These are phyloP conservation scores for Melipona bicolor DNA, from an alignment of 2,888 invertebrate genomes.

Conservation along the genomic window DNA sequence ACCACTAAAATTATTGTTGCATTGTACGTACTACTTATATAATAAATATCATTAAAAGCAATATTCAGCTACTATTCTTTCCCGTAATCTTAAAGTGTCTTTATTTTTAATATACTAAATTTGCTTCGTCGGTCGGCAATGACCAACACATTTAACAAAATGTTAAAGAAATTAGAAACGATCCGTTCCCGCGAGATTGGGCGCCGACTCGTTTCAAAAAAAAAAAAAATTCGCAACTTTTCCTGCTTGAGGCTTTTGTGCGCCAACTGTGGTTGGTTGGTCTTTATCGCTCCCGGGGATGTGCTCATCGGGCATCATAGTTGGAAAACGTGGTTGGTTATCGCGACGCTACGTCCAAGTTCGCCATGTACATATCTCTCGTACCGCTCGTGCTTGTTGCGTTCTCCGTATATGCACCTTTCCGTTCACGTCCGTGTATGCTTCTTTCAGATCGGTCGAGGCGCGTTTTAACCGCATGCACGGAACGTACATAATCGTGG, in stretches of 20 bases:
- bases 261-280: conserved; percentile 1
- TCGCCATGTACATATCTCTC: conserved; percentile 20
- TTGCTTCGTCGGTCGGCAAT: too few species aligned
- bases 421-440: background rate
- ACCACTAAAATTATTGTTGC: too few species aligned
- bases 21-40: too few species aligned
- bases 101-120: too few species aligned
- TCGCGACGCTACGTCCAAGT: conserved; percentile 31
- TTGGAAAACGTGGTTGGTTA: conserved; percentile 51
- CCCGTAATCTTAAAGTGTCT: too few species aligned
- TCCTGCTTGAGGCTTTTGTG: background rate
- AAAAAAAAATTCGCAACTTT: background rate
- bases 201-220: too few species aligned
- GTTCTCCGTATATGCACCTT: background rate
- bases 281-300: conserved; percentile 23
- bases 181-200: too few species aligned
- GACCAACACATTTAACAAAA: too few species aligned
- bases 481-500: conserved; percentile 38
- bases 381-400: background rate
- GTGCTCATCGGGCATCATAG: conserved; percentile 39
- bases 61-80: too few species aligned
- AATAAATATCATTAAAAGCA: too few species aligned
- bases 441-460: conserved; percentile 6
- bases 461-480: conserved; percentile 21
- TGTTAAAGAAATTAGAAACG: background rate